Conservation (phyloP, 1,140 invertebrate species). For the Papilio aristodemus region DNA sequence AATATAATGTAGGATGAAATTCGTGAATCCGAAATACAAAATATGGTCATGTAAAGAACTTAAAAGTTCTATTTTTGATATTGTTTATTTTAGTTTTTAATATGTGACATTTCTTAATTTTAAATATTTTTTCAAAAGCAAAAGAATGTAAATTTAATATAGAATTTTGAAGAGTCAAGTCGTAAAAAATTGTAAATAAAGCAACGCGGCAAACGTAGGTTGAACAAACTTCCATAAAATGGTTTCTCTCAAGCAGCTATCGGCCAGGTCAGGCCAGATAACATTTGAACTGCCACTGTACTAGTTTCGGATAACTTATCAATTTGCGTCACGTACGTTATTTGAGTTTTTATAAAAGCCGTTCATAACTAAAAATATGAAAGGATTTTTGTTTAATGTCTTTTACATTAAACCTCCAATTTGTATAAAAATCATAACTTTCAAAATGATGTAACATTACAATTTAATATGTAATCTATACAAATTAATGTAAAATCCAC, state of each 20-base stretch:
- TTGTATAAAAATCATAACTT: neutral
- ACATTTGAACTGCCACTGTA: slow-evolving; percentile 64
- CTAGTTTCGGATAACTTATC: slow-evolving; percentile 75
- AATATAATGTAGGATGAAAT: too few species aligned
- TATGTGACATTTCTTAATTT: too few species aligned
- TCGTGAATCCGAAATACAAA: too few species aligned
- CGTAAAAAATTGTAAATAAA: slow-evolving; percentile 59
- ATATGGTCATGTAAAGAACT: too few species aligned
- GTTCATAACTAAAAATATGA: too few species aligned
- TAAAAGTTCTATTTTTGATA: too few species aligned
- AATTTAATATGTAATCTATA: slow-evolving; percentile 1
- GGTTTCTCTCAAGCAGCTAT: slow-evolving; percentile 53
- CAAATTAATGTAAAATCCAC: neutral
- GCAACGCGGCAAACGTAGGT: slow-evolving; percentile 57
- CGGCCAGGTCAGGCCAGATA: slow-evolving; percentile 59
- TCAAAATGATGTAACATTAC: neutral
- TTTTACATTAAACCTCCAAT: too few species aligned
- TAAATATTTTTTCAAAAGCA: too few species aligned
- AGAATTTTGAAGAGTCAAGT: slow-evolving; percentile 9
- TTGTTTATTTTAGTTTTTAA: too few species aligned
- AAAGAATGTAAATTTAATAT: neutral
- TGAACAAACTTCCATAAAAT: slow-evolving; percentile 73
- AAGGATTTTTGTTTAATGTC: too few species aligned
- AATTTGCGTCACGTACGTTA: slow-evolving; percentile 66
- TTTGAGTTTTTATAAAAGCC: slow-evolving; percentile 34